These are phyloP conservation scores for Watsonalla cultraria DNA, from an alignment of 2,888 invertebrate genomes.

Conservation along the genomic window DNA sequence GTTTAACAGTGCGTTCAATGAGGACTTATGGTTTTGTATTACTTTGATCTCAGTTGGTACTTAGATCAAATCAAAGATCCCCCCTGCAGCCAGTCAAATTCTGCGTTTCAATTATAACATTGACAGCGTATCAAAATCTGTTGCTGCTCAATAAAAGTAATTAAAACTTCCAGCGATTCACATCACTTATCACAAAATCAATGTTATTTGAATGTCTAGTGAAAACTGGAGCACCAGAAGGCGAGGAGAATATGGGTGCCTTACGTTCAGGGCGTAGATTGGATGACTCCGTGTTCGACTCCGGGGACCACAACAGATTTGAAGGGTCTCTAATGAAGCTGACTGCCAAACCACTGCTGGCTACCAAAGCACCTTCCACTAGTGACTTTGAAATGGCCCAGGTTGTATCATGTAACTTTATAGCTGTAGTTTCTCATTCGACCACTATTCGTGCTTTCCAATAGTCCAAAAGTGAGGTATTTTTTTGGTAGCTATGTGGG, in stretches of 20 bases:
- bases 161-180: too few species aligned
- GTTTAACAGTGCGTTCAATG: too few species aligned
- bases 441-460: too few species aligned
- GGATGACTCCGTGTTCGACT: slow-evolving; percentile 49
- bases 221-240: slow-evolving; percentile 25
- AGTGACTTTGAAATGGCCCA: slow-evolving; percentile 16
- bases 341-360: slow-evolving; percentile 37
- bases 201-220: slow-evolving; percentile 22
- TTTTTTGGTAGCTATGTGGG: too few species aligned
- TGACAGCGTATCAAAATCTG: background rate
- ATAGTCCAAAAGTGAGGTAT: too few species aligned
- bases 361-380: slow-evolving; percentile 10
- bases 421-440: slow-evolving; percentile 12
- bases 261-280: slow-evolving; percentile 40
- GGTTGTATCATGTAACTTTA: slow-evolving; percentile 11
- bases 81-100: too few species aligned
- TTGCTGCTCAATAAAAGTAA: too few species aligned
- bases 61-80: too few species aligned
- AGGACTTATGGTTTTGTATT: too few species aligned
- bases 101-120: too few species aligned
- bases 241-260: slow-evolving; percentile 12
- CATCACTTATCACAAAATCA: background rate
- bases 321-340: slow-evolving; percentile 57
- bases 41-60: too few species aligned
- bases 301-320: slow-evolving; percentile 44